Evolutionary conservation across 2,113 vertebrate species (phyloP).

Genomic region (Centropus unirufus): DNA sequence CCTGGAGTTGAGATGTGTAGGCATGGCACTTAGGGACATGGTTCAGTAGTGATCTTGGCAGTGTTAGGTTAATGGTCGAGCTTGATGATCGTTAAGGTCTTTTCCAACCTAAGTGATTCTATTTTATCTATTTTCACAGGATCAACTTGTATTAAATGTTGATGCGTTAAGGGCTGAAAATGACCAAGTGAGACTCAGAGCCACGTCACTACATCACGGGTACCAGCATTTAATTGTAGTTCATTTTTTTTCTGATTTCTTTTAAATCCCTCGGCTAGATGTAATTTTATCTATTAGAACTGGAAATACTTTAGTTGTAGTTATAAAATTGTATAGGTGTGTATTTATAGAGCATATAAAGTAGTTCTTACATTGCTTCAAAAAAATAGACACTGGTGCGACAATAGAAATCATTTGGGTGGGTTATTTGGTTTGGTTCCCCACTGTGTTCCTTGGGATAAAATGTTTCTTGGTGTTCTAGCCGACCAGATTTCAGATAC

Average conservation of each 20-base stretch:
- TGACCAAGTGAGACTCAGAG: conserved; percentile 87
- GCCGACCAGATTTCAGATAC: conserved; percentile 90
- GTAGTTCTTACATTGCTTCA: background rate
- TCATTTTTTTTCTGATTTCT: background rate
- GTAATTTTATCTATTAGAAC: background rate
- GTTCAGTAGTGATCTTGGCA: no score
- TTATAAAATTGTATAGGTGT: background rate
- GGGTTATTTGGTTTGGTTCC: background rate
- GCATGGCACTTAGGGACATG: no score
- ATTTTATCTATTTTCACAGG: conserved; percentile 70
- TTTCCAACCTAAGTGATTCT: no score
- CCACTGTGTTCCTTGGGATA: background rate
- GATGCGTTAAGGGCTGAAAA: conserved; percentile 88
- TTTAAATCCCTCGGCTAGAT: background rate
- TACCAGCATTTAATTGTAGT: conserved; percentile 40
- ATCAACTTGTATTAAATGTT: conserved; percentile 90
- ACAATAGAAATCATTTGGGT: background rate
- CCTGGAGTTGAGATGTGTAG: no score
- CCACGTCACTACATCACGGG: conserved; percentile 87
- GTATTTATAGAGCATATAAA: background rate
- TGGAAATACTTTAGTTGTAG: background rate
- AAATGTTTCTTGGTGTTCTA: conserved; percentile 48
- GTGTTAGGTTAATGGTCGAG: no score
- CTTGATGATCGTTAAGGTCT: no score
- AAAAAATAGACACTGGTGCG: background rate